Evolutionary conservation across 1,140 invertebrate species (phyloP).

Genomic region (Zaprionus lachaisei): DNA sequence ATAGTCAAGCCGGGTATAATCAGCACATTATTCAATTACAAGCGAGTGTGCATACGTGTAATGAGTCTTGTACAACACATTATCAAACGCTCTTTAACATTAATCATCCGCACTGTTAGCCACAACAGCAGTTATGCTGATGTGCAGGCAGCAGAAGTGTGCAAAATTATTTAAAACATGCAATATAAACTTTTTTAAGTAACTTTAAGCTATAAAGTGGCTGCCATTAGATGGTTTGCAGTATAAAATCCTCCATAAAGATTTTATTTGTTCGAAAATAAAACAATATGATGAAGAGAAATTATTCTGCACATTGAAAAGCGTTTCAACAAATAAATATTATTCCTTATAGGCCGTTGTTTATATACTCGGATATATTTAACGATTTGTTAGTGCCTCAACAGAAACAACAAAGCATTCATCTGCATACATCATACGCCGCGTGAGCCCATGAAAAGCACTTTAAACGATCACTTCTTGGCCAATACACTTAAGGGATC

Average conservation of each 20-base stretch:
- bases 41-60: not conserved
- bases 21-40: constrained; percentile 1
- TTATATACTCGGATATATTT: constrained; percentile 9
- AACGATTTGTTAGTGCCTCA: constrained; percentile 29
- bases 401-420: constrained; percentile 29
- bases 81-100: constrained; percentile 27
- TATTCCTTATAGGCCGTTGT: constrained; percentile 7
- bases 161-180: constrained; percentile 22
- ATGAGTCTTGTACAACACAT: not conserved
- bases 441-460: constrained; percentile 35
- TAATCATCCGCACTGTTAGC: constrained; percentile 47
- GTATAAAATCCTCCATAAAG: too few relatives aligned
- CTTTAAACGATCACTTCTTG: constrained; percentile 20
- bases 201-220: constrained; percentile 15
- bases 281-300: constrained; percentile 1
- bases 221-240: constrained; percentile 42
- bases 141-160: not conserved
- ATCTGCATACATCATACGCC: constrained; percentile 42
- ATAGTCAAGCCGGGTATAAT: not conserved
- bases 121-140: not conserved
- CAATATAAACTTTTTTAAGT: not conserved
- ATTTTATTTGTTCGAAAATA: constrained; percentile 4
- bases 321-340: not conserved
- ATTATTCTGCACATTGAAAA: not conserved
- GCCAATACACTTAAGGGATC: constrained; percentile 30